phyloP scores from a whole-genome alignment of 2,113 vertebrate species.

The Hiodon tergisus region DNA sequence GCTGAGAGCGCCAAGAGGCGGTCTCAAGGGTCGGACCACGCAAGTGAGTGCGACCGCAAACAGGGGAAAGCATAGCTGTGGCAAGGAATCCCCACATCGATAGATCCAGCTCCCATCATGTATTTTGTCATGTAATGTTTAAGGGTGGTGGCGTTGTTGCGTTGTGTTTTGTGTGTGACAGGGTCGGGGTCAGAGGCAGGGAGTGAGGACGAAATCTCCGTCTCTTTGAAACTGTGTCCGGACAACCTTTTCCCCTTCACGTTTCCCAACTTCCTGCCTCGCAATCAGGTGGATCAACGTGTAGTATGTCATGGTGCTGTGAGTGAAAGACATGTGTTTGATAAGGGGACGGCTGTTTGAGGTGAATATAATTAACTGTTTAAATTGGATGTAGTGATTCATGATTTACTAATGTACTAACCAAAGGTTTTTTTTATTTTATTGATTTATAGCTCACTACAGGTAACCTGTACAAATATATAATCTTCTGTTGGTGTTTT shows the following conservation, averaged over 20 bases:
- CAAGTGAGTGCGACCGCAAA: slow-evolving; percentile 4
- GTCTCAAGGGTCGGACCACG: slow-evolving; percentile 36
- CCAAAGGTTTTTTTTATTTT: background rate
- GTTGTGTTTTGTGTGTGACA: background rate
- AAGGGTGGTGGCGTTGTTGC: no score
- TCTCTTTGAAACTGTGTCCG: slow-evolving; percentile 40
- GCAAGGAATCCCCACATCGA: background rate
- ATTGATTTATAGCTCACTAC: no score
- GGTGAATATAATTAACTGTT: background rate
- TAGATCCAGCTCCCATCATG: no score
- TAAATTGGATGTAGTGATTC: background rate
- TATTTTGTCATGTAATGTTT: no score
- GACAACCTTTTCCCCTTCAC: slow-evolving; percentile 57
- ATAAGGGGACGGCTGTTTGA: background rate
- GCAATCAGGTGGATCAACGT: slow-evolving; percentile 51
- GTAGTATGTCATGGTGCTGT: slow-evolving; percentile 43
- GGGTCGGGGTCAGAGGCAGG: slow-evolving; percentile 17
- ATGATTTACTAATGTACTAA: no score
- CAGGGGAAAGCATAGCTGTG: slow-evolving; percentile 40
- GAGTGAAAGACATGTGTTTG: slow-evolving; percentile 33
- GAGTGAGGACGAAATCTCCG: slow-evolving; percentile 23
- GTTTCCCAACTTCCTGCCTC: slow-evolving; percentile 52
- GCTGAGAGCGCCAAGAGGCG: slow-evolving; percentile 23
- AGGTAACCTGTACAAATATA: no score
- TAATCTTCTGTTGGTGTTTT: no score